A percentile compares a stretch with the other conserved stretches of the same genome.
These are phyloP conservation scores for Struthidea cinerea DNA, from an alignment of 2,113 vertebrate species.

Conservation along the genomic window DNA sequence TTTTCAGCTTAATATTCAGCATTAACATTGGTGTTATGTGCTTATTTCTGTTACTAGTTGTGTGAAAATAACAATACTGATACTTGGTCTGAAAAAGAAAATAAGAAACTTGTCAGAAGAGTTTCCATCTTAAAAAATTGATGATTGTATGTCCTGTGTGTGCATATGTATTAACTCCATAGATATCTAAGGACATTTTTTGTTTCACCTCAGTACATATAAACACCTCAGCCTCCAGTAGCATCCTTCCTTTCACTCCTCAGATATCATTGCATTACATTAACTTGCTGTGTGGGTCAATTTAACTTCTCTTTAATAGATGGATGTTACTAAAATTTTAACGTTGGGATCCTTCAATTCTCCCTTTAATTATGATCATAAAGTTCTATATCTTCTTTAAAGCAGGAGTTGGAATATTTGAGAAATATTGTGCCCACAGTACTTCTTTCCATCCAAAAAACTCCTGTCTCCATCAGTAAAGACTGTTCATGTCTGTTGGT, in stretches of 20 bases:
- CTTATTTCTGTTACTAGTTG: slow-evolving; percentile 19
- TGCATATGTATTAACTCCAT: neutral
- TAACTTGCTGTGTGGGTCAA: neutral
- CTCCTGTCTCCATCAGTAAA: neutral
- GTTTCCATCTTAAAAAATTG: neutral
- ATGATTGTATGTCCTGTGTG: neutral
- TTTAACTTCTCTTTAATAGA: neutral
- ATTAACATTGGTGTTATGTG: slow-evolving; percentile 42
- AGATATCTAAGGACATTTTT: neutral
- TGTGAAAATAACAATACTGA: slow-evolving; percentile 57
- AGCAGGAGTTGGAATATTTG: neutral
- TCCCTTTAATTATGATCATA: neutral
- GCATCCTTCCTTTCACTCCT: neutral
- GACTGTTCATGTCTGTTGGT: neutral
- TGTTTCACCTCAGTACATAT: neutral
- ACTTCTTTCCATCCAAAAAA: neutral
- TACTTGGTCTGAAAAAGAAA: neutral
- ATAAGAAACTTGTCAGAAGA: neutral
- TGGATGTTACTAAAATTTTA: neutral
- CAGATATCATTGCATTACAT: neutral
- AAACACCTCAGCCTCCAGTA: neutral
- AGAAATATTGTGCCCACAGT: neutral
- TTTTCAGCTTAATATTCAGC: slow-evolving; percentile 52
- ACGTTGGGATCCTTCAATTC: neutral
- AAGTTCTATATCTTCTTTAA: neutral